A percentile compares a stretch with the other conserved stretches of the same genome.
These are phyloP conservation scores for Iguana delicatissima DNA, from an alignment of 2,797 vertebrate genomes.

Conservation along the genomic window DNA sequence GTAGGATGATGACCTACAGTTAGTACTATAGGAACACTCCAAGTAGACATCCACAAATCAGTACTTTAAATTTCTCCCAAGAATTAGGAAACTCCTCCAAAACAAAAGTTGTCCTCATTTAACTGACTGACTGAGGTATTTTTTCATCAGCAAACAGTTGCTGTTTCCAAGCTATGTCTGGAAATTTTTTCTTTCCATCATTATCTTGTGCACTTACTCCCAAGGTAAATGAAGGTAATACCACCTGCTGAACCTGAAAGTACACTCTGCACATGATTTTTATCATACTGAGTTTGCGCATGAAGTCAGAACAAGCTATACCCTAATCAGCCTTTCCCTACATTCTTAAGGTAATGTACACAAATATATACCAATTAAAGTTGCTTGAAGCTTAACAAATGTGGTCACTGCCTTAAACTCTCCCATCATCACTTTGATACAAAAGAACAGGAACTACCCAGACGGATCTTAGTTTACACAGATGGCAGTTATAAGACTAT, in stretches of 20 bases:
- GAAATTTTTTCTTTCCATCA: conserved; percentile 48
- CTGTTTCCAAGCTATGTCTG: not conserved
- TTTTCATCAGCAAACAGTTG: not conserved
- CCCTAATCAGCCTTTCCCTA: conserved; percentile 44
- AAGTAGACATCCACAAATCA: not conserved
- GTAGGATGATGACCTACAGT: no score
- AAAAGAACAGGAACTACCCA: conserved; percentile 6
- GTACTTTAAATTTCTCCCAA: not conserved
- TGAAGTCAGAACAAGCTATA: conserved; percentile 61
- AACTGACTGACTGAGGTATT: not conserved
- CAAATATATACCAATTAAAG: conserved; percentile 54
- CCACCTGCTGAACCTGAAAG: not conserved
- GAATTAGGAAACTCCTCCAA: no score
- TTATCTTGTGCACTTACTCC: conserved; percentile 9
- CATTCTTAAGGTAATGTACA: conserved; percentile 47
- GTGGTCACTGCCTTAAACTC: conserved; percentile 24
- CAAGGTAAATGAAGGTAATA: not conserved
- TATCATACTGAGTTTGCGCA: conserved; percentile 9
- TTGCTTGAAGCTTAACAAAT: conserved; percentile 57
- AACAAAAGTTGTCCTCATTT: not conserved
- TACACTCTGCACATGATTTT: not conserved
- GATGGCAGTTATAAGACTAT: no score
- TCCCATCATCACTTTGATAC: conserved; percentile 31
- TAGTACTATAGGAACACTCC: no score
- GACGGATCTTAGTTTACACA: not conserved